Evolutionary conservation across 2,888 invertebrate genomes (phyloP).

Genomic region (Adelphocoris suturalis): DNA sequence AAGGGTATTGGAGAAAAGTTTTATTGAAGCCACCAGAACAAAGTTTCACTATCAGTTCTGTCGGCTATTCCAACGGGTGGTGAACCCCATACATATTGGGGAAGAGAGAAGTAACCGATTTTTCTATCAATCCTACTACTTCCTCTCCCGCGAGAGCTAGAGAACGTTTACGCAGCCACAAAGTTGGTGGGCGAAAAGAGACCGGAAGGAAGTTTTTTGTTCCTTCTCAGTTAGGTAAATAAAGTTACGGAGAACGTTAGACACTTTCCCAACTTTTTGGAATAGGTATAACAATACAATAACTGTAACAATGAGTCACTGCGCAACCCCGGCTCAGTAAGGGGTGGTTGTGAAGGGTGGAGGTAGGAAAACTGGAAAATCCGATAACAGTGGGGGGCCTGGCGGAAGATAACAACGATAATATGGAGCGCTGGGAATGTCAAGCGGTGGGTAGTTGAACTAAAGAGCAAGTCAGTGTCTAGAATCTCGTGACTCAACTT

Average conservation of each 20-base stretch:
- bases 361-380: too few relatives aligned
- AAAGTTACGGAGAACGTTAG: background rate
- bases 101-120: background rate
- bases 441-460: too few relatives aligned
- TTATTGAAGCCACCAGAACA: background rate
- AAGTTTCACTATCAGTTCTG: constrained; percentile 12
- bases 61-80: background rate
- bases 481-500: too few relatives aligned
- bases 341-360: too few relatives aligned
- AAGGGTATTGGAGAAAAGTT: constrained; percentile 9
- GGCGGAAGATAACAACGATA: too few relatives aligned
- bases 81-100: background rate
- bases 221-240: background rate
- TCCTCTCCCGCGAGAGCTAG: background rate
- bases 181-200: background rate
- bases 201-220: background rate
- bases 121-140: background rate
- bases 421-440: too few relatives aligned
- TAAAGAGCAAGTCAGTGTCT: too few relatives aligned
- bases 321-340: too few relatives aligned
- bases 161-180: background rate
- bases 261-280: background rate
- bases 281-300: too few relatives aligned
- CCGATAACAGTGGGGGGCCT: too few relatives aligned
- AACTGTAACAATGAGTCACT: too few relatives aligned